Conservation (phyloP, 2,888 invertebrate species). For the Ellobium chinense region DNA sequence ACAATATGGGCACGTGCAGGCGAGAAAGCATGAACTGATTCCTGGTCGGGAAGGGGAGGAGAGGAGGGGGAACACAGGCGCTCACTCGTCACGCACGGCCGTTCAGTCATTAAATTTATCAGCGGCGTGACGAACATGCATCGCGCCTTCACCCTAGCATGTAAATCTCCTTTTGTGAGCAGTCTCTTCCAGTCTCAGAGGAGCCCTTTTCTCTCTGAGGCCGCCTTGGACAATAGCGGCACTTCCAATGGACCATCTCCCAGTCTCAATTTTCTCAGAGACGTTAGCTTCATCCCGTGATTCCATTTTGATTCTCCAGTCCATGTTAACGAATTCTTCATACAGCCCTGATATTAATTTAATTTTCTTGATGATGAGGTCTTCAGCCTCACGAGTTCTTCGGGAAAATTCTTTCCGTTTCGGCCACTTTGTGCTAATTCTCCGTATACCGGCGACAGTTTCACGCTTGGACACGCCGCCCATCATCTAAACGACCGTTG, state of each 20-base stretch:
- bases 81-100: constrained; percentile 6
- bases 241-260: constrained; percentile 1
- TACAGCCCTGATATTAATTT: constrained; percentile 61
- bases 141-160: constrained; percentile 16
- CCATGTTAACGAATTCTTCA: constrained; percentile 61
- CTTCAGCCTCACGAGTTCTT: background rate
- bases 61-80: background rate
- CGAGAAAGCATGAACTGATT: constrained; percentile 19
- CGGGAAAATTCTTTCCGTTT: background rate
- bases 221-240: background rate
- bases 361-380: constrained; percentile 56
- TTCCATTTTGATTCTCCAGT: constrained; percentile 48
- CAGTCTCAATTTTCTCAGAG: background rate
- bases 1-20: constrained; percentile 37
- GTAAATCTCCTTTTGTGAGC: constrained; percentile 11
- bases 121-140: constrained; percentile 19
- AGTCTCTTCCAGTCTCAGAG: background rate
- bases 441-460: background rate
- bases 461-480: background rate
- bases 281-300: background rate
- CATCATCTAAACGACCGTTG: constrained; percentile 9
- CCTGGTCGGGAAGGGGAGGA: background rate
- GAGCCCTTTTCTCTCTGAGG: background rate
- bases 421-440: background rate
- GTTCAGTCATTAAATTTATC: constrained; percentile 27